Percentiles rank a stretch among this genome's conserved stretches.
Evolutionary conservation across 2,888 invertebrate species (phyloP).

Genomic region (Hydroisotoma schaefferi): DNA sequence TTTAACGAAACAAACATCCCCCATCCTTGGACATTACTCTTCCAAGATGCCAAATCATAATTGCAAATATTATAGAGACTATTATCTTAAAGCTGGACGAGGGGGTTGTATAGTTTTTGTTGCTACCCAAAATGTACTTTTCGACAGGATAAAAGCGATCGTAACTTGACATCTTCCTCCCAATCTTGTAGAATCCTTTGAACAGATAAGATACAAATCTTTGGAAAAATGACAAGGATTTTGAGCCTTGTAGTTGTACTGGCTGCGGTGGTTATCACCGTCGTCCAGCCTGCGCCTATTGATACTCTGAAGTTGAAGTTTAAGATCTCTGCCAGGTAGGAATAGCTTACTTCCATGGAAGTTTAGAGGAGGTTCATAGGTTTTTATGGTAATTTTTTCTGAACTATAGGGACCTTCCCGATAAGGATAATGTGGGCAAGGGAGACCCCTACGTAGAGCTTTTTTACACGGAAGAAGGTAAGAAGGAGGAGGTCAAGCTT

Average conservation of each 20-base stretch:
- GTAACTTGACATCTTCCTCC: not conserved
- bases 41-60: too few relatives aligned
- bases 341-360: not conserved
- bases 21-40: too few relatives aligned
- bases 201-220: not conserved
- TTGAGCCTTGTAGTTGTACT: constrained; percentile 1
- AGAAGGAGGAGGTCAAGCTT: constrained; percentile 36
- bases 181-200: not conserved
- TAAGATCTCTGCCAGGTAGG: constrained; percentile 43
- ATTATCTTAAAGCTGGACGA: too few relatives aligned
- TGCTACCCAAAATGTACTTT: constrained; percentile 5
- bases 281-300: constrained; percentile 25
- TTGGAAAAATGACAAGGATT: not conserved
- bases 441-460: constrained; percentile 43
- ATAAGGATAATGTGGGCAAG: constrained; percentile 44
- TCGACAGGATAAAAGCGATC: constrained; percentile 1
- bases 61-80: too few relatives aligned
- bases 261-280: constrained; percentile 18
- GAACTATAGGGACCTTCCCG: constrained; percentile 30
- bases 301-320: constrained; percentile 40
- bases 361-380: not conserved
- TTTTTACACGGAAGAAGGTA: constrained; percentile 35
- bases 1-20: too few relatives aligned
- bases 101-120: not conserved
- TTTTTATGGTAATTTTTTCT: not conserved